phyloP scores from a whole-genome alignment of 1,140 invertebrate species.

The Drosophila quadrilineata region DNA sequence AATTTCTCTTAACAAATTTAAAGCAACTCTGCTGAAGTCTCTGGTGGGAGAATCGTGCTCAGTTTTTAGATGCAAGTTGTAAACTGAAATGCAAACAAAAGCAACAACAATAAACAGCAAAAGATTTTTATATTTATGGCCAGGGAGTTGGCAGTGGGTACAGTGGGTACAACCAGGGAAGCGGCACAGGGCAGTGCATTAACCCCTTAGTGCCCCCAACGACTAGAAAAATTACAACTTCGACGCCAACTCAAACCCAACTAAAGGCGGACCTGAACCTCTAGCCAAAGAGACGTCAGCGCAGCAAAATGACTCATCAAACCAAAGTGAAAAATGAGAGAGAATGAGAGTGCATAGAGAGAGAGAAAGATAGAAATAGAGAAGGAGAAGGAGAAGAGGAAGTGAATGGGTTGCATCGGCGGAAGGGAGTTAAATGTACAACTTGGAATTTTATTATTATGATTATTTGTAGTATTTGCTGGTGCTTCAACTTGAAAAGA shows the following conservation, averaged over 20 bases:
- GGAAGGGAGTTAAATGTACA: slow-evolving; percentile 61
- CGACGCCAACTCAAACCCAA: slow-evolving; percentile 14
- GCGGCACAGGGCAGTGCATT: slow-evolving; percentile 60
- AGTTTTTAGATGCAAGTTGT: slow-evolving; percentile 19
- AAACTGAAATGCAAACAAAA: slow-evolving; percentile 33
- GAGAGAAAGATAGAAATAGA: slow-evolving; percentile 8
- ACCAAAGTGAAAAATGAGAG: slow-evolving; percentile 7
- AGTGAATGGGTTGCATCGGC: no score
- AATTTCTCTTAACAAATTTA: slow-evolving; percentile 5
- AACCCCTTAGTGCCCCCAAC: slow-evolving; percentile 66
- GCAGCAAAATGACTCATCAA: slow-evolving; percentile 71
- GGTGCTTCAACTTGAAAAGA: slow-evolving; percentile 59
- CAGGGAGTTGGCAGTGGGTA: slow-evolving; percentile 37
- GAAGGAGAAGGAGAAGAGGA: slow-evolving; percentile 15
- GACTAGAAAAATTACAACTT: not conserved
- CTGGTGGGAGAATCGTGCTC: slow-evolving; percentile 16
- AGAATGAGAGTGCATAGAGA: not conserved
- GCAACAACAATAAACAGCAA: slow-evolving; percentile 43
- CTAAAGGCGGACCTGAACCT: slow-evolving; percentile 13
- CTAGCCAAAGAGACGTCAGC: slow-evolving; percentile 35
- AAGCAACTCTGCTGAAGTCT: slow-evolving; percentile 29
- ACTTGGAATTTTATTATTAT: slow-evolving; percentile 79
- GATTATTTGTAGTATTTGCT: slow-evolving; percentile 78
- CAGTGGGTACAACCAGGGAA: slow-evolving; percentile 10
- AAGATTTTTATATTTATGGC: slow-evolving; percentile 78